Evolutionary conservation across 2,113 vertebrate species (phyloP).

Genomic region (Bubo bubo): DNA sequence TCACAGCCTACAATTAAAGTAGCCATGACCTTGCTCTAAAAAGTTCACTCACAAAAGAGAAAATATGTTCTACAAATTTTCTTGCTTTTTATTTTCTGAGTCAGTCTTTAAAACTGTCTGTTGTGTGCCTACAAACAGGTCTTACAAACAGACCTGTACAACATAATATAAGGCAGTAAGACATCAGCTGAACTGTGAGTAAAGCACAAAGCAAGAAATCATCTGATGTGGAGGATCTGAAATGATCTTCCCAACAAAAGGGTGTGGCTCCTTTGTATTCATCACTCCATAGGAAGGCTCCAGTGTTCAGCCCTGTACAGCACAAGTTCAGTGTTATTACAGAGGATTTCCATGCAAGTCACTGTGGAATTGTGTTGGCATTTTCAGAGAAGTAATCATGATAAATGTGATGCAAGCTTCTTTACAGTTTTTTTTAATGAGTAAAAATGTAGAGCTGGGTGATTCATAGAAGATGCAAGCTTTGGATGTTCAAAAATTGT

Average conservation of each 20-base stretch:
- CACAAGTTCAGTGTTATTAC: neutral
- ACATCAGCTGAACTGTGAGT: neutral
- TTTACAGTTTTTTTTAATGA: neutral
- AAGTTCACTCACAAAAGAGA: neutral
- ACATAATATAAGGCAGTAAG: neutral
- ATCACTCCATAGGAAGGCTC: fast-evolving
- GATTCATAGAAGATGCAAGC: neutral
- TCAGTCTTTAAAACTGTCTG: neutral
- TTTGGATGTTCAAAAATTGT: neutral
- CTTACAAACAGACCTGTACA: neutral
- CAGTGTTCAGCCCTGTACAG: neutral
- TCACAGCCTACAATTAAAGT: neutral
- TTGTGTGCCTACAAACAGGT: neutral
- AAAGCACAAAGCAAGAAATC: neutral
- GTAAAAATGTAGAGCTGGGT: neutral
- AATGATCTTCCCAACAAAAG: neutral
- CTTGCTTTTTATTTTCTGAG: neutral
- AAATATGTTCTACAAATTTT: neutral
- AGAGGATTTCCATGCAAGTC: neutral
- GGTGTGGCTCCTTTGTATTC: neutral
- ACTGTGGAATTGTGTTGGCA: neutral
- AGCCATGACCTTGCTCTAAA: neutral
- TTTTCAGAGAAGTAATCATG: constrained; percentile 23
- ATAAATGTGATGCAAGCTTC: neutral
- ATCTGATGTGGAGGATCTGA: neutral